Conservation (phyloP, 2,113 vertebrate species). For the Bolborhynchus lineola region DNA sequence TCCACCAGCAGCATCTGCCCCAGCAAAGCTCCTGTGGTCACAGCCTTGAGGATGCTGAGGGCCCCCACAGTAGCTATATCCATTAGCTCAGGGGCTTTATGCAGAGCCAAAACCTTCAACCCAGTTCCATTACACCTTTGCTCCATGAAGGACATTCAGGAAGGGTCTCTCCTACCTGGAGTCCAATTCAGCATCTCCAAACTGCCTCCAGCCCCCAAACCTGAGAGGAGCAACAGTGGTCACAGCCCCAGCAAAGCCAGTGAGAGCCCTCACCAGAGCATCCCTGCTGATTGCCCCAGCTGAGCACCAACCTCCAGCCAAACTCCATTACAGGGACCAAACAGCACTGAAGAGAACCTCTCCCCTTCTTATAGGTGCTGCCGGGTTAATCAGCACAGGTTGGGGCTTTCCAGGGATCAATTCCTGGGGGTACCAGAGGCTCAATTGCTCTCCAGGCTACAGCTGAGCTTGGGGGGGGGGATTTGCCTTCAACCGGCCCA, state of each 20-base stretch:
- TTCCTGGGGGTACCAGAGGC: neutral
- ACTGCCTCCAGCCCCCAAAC: neutral
- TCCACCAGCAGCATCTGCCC: neutral
- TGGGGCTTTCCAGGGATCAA: neutral
- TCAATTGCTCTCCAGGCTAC: neutral
- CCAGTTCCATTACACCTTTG: neutral
- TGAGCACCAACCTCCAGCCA: neutral
- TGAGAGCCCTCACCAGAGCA: neutral
- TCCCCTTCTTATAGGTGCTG: neutral
- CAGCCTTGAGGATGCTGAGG: neutral
- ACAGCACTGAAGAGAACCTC: fast-evolving
- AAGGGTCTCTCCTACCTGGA: neutral
- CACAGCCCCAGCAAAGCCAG: neutral
- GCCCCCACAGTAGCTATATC: neutral
- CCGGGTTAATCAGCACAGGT: neutral
- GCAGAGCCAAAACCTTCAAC: neutral
- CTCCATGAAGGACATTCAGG: neutral
- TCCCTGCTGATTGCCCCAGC: neutral
- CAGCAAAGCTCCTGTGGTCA: no score
- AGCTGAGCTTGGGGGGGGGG: neutral
- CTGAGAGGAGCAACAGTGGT: fast-evolving
- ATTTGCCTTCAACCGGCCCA: neutral
- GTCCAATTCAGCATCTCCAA: no score
- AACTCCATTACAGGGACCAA: neutral
- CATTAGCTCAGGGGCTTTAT: no score